Base-by-base conservation (phyloP, 2,797 vertebrate species). In the Salarias fasciatus region DNA sequence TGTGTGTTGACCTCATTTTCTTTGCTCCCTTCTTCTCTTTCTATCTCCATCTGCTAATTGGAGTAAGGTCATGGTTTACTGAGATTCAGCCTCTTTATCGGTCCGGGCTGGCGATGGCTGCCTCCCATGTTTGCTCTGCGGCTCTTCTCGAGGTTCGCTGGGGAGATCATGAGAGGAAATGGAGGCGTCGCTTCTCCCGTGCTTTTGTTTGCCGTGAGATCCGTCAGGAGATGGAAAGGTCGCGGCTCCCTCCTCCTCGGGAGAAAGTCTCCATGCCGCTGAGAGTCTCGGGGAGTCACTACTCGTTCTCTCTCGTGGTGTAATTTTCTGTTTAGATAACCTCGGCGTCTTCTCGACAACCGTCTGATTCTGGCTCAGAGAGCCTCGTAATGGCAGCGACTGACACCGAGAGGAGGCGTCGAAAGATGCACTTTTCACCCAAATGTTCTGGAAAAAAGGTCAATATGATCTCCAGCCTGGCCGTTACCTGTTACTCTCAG, bases 21-120 rank as follows among this genome's bases (percentile, higher is more conserved):
- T 63, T 49, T 46, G 12, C 61, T 51, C 37, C 7, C 35, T 50
- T 33, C 45, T 29, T 65, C 53, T 55, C 70, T 53, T 42, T 29
- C 40, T 15, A 70, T 80, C 59, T 69, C 53, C 72, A 74, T 82
- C 77, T 59, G 29, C 59, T 90, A 90, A 90, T 88, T 90, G 86
- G 75, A 52, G 11, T 9, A 28, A 82, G 71, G 79, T 72, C 56
- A 4, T 5, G 45, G 47, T 44, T 58, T 47, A 11, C 8, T 53
- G 30, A 50, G 55, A 43, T 58, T 40, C 38, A 5, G 61, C 56
- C 61, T 9, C 43, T 70, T 69, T 68, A 51, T 62, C 71, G 37
- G 44, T 64, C 59, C 65, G 49, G 30, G 49, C 63, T 11, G 61
- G 30, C 31, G 38, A 43, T 56, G 30, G 45, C 36, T 42, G 12